Percentiles rank a stretch among this genome's conserved stretches.
phyloP scores from a whole-genome alignment of 1,140 invertebrate genomes.

The Stenopsyche tienmushanensis region DNA sequence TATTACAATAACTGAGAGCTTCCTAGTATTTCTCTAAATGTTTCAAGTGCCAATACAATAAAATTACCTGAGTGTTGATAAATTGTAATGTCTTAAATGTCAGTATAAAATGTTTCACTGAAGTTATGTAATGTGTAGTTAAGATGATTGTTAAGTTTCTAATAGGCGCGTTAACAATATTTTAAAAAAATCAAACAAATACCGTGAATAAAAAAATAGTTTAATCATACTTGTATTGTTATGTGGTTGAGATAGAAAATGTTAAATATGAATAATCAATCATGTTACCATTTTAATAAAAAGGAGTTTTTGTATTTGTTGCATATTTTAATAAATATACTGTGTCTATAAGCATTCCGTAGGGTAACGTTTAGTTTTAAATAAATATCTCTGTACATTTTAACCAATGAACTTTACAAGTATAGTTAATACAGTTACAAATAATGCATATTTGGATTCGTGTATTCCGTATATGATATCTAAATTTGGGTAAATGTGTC shows the following conservation, averaged over 20 bases:
- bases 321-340: too few species aligned
- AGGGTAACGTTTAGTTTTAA: background rate
- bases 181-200: constrained; percentile 2
- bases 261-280: background rate
- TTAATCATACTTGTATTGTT: background rate
- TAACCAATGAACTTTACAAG: constrained; percentile 3
- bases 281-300: background rate
- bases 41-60: constrained; percentile 42
- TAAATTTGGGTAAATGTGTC: too few species aligned
- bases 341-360: background rate
- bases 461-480: background rate
- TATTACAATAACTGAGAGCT: constrained; percentile 42
- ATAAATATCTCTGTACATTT: constrained; percentile 1
- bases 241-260: background rate
- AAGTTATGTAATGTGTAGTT: constrained; percentile 36
- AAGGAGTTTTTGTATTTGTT: too few species aligned
- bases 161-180: background rate
- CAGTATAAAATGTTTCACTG: constrained; percentile 33
- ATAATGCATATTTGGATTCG: background rate
- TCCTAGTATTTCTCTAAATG: constrained; percentile 43
- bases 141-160: constrained; percentile 38
- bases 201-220: background rate
- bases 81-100: constrained; percentile 32
- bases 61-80: constrained; percentile 36
- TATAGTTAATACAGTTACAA: constrained; percentile 8